Base-by-base conservation (phyloP, 2,888 invertebrate species). In the Unio delphinus region DNA sequence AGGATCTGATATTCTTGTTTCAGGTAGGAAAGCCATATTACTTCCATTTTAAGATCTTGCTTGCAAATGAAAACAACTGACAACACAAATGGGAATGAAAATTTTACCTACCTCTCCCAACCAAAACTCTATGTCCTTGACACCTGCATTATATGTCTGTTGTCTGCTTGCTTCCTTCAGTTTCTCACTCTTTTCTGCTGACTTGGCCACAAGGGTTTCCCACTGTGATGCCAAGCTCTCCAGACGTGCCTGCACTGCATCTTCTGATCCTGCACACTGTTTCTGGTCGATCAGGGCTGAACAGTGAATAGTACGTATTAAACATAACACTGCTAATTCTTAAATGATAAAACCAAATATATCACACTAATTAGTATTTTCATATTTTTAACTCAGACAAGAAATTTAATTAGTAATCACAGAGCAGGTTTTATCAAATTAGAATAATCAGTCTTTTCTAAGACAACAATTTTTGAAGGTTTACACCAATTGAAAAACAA, bases 121-220 rank as follows among this genome's bases (percentile, higher is more conserved):
- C 99, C 99, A 99, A 92, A 99, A 99, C 92, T 99, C 99, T 80
- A 99, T 93, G 91, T 99, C 99, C 91, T 99, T 99, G 76, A 99
- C 98, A 11, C 86, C 99, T 72, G 99, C 99, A 91, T 99, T 99
- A 92, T 99, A 99, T 0, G 98, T 98, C 79, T 99, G 94, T 90
- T 99, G 99, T 89, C 98, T 97, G 91, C 99, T 99, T 66, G 99
- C 99, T 90, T 99, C 99, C 91, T 99, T 99, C 86, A 99, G 92
- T 90, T 98, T 98, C 87, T 98, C 93, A 3, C 97, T 97, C 91
- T 99, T 99, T 91, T 99, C 99, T 0, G 96, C 96, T 0, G 98
- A 98, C 91, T 99, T 99, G 89, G 96, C 96, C 0, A 99, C 98
- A 59, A 99, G 93, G 91, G 95, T 96, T 91, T 99, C 98, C 99